Percentiles rank a stretch among this genome's conserved stretches.
phyloP scores from a whole-genome alignment of 2,113 vertebrate genomes.

The Dipodomys spectabilis region DNA sequence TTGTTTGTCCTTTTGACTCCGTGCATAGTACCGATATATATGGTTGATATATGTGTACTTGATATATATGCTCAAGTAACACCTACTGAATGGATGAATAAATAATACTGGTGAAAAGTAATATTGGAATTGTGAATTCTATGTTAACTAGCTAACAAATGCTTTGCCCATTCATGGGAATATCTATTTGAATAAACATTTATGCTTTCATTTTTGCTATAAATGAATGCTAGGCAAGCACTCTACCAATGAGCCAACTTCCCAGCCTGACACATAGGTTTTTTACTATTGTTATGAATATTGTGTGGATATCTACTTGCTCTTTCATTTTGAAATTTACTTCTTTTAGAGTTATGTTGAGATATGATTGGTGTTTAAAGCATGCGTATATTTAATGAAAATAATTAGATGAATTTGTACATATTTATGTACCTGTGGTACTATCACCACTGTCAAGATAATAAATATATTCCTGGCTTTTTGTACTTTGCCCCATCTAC shows the following conservation, averaged over 20 bases:
- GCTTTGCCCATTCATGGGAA: neutral
- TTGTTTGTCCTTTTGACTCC: neutral
- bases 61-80: neutral
- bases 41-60: neutral
- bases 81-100: neutral
- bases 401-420: neutral
- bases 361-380: neutral
- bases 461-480: neutral
- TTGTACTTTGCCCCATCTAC: too few relatives aligned
- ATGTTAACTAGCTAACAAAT: neutral
- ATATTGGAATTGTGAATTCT: neutral
- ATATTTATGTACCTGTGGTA: neutral
- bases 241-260: neutral
- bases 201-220: conserved; percentile 27
- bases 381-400: neutral
- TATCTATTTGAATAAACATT: neutral
- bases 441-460: neutral
- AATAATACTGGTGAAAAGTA: neutral
- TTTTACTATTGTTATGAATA: conserved; percentile 72
- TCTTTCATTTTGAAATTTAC: neutral
- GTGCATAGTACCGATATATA: neutral
- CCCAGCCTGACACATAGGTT: neutral
- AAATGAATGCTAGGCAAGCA: neutral
- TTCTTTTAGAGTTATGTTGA: neutral
- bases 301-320: conserved; percentile 39